phyloP scores from a whole-genome alignment of 1,140 invertebrate species.

The Macrobrachium rosenbergii region DNA sequence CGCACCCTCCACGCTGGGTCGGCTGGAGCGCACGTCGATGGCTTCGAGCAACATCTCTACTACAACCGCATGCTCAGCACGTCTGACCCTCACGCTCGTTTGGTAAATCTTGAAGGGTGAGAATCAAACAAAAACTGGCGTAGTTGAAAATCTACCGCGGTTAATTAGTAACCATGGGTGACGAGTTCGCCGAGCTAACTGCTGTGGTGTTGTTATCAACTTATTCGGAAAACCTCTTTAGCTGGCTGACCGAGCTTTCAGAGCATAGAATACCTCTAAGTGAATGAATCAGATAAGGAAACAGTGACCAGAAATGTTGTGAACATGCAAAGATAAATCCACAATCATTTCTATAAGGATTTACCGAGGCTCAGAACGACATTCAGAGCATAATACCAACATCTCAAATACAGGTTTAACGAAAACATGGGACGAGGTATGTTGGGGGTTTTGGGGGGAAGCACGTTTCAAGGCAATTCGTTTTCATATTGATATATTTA shows the following conservation, averaged over 20 bases:
- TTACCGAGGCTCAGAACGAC: no score
- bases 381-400: no score
- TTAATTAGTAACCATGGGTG: background rate
- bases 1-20: slow-evolving; percentile 37
- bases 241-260: background rate
- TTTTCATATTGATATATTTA: background rate
- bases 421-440: no score
- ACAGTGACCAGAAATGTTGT: background rate
- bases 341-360: no score
- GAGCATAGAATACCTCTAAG: background rate
- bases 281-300: background rate
- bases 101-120: slow-evolving; percentile 23
- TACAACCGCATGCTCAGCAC: slow-evolving; percentile 28
- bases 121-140: background rate
- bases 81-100: background rate
- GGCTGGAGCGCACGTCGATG: slow-evolving; percentile 37
- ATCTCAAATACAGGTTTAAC: background rate
- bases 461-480: no score
- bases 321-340: background rate
- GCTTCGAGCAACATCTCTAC: slow-evolving; percentile 45
- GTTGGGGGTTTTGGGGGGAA: background rate
- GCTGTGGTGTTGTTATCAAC: background rate
- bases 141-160: background rate
- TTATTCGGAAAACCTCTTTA: no score
- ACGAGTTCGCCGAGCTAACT: no score